Percentiles rank a stretch among this genome's conserved stretches.
Evolutionary conservation across 2,113 vertebrate genomes (phyloP).

Genomic region (Pseudopodoces humilis): DNA sequence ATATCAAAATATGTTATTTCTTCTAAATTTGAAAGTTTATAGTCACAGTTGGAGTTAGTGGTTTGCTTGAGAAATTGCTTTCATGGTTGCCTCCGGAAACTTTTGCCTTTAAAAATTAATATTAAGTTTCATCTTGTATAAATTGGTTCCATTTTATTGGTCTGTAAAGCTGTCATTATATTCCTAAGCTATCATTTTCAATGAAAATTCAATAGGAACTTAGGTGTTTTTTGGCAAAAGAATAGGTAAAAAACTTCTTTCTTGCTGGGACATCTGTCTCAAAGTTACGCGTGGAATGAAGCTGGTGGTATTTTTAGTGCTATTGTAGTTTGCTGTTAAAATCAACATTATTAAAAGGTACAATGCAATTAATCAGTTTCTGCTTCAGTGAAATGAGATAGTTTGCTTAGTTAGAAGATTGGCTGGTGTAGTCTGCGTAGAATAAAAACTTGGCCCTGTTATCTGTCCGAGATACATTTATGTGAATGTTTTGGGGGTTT

Average conservation of each 20-base stretch:
- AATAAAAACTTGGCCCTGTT: background rate
- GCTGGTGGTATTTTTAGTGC: background rate
- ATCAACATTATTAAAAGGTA: background rate
- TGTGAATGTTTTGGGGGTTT: fast-evolving
- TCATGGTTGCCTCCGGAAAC: background rate
- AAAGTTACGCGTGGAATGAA: background rate
- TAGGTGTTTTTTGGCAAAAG: background rate
- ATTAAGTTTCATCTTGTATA: background rate
- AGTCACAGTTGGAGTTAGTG: background rate
- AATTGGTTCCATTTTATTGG: background rate
- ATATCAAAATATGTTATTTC: background rate
- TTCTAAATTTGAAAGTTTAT: background rate
- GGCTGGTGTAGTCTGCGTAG: background rate
- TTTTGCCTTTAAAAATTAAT: background rate
- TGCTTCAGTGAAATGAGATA: background rate
- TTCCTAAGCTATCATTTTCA: background rate
- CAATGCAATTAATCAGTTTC: background rate
- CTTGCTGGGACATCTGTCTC: background rate
- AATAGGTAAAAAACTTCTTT: background rate
- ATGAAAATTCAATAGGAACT: background rate
- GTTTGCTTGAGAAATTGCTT: background rate
- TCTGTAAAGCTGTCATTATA: background rate
- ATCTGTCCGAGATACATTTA: background rate
- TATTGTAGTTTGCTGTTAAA: background rate
- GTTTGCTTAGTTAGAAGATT: background rate